Base-by-base conservation (phyloP, 2,797 vertebrate genomes). In the Xerus rutilus region DNA sequence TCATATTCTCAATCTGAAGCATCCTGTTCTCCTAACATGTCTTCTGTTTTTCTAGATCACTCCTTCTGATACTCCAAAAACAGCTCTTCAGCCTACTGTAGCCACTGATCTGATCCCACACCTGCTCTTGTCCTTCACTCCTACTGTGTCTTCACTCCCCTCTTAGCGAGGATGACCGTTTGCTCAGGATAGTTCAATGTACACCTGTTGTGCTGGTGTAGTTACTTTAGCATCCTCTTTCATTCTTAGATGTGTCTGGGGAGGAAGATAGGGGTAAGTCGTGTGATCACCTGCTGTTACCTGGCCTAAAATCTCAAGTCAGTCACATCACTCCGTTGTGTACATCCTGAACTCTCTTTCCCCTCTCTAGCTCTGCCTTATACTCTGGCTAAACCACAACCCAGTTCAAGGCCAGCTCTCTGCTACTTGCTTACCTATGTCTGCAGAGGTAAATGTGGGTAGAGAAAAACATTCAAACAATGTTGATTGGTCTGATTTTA, bases 241-340 rank as follows among this genome's bases (percentile, higher is more conserved):
- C 17, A 9, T 43, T 45, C 69, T 78, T 18, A 57, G 87, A 17
- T 17, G 11, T 5, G 28, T 64, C 30, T 18, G 13, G 39, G 10
- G 8, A 17, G 5, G 47, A 14, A 65, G 39, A 25, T 30, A 15
- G 4, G 59, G 43, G 10, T 14, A n/a, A 70, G 10, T 6, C 11
- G 21, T 0, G 10, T 14, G 13, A 18, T 39, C 59, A 20, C 8
- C 3, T 0, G 14, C 11, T n/a, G n/a, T 79, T 3, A 13, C 5
- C 25, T 35, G 30, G 39, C 54, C 64, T 62, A 7, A 14, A 64
- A 20, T 91, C 64, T 57, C 15, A 2, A 21, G 21, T 39, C 57
- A 14, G 12, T 32, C 47, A 3, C 11, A 2, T 10, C 32, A 10
- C 47, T 30, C 18, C 47, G n/a, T 62, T 18, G 62, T 18, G 2